Evolutionary conservation across 2,113 vertebrate species (phyloP), one percentile per base, ranked within the genome.

Genomic region (Lampris incognitus): DNA sequence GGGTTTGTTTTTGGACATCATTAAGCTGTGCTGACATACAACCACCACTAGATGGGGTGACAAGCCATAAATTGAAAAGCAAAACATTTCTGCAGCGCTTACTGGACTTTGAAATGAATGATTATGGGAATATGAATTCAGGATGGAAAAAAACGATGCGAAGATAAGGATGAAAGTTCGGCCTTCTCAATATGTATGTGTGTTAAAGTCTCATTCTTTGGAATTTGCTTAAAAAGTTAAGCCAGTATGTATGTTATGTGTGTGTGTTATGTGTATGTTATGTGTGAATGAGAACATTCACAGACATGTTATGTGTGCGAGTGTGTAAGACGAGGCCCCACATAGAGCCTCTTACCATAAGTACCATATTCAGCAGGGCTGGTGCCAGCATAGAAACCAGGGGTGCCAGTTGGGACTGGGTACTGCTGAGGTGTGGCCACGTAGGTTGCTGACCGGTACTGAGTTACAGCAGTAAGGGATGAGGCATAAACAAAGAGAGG

Each of bases 391-490:
- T 97, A 99, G 94, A 97, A 99, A 85, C 95, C 91, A 54, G 97
- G 95, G 72, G 97, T 96, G 13, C 97, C 95, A 5, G 97, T 85
- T 79, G 95, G 93, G 66, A 98, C 97, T 1, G 96, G 95, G 85
- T 98, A 99, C 92, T 98, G 98, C 87, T 97, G 97, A 51, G 97
- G 94, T 0, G 97, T 95, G 83, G 97, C 91, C 67, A 99, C 97
- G 0, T 97, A 99, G 0, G 97, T 94, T 2, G 88, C 52, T 52
- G 97, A 95, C 63, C 96, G 97, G 88, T 96, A 97, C 97, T 98
- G 6, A 63, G 66, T 24, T 24, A 24, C 24, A 24, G 69, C 68
- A 54, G 65, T n/a, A 62, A 68, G 64, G 41, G 69, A 56, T 24
- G 37, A 13, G 7, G 52, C 6, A n/a, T 0, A 49, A 60, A 59